Conservation (phyloP, 2,113 vertebrate species). For the Lasiurus cinereus region DNA sequence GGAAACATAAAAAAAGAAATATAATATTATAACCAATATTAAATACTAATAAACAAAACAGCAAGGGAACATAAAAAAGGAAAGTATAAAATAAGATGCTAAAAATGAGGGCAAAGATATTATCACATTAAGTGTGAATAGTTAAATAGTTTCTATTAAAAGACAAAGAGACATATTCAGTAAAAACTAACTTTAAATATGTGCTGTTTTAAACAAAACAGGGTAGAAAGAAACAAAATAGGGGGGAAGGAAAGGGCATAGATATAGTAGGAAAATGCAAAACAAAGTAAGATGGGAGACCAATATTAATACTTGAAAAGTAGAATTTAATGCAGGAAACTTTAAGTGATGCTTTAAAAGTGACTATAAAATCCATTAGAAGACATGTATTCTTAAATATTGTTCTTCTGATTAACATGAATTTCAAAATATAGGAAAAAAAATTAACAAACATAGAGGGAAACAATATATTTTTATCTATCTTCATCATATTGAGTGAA, state of each 20-base stretch:
- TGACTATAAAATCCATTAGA: not conserved
- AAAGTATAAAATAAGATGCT: constrained; percentile 59
- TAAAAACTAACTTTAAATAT: constrained; percentile 62
- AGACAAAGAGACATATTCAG: constrained; percentile 33
- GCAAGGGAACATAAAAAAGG: constrained; percentile 59
- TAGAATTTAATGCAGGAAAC: constrained; percentile 28
- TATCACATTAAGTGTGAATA: constrained; percentile 63
- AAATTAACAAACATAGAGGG: not conserved
- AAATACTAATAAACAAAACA: constrained; percentile 57
- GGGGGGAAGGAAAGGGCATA: not conserved
- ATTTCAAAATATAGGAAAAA: constrained; percentile 17
- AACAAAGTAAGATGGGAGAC: not conserved
- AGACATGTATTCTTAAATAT: not conserved
- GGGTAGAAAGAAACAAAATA: not conserved
- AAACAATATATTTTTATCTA: not conserved
- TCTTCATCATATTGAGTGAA: not conserved
- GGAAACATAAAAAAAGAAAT: constrained; percentile 57
- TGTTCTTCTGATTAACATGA: constrained; percentile 46
- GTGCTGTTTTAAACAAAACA: constrained; percentile 61
- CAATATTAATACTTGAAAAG: constrained; percentile 31
- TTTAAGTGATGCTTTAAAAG: not conserved
- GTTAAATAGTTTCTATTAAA: constrained; percentile 73
- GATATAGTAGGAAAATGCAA: constrained; percentile 38
- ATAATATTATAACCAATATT: constrained; percentile 50
- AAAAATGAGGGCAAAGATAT: constrained; percentile 49